Conservation (phyloP, 2,797 vertebrate species). For the Sparus aurata region DNA sequence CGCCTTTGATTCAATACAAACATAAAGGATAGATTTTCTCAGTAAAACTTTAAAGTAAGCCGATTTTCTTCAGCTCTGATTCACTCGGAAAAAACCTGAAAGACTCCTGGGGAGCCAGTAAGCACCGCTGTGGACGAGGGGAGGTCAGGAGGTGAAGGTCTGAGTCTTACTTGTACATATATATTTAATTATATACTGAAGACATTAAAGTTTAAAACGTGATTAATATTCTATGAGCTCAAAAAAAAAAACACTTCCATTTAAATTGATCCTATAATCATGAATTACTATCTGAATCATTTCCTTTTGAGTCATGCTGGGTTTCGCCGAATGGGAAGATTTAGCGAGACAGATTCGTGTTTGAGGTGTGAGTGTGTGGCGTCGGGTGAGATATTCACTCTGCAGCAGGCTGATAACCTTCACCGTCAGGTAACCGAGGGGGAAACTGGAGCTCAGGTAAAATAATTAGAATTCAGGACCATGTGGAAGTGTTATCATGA, state of each 20-base stretch:
- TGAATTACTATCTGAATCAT: background rate
- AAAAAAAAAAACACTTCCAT: background rate
- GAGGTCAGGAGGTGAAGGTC: background rate
- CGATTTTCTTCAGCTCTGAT: background rate
- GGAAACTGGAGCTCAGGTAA: background rate
- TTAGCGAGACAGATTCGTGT: constrained; percentile 2
- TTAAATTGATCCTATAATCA: background rate
- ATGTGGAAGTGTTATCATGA: background rate
- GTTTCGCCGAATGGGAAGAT: background rate
- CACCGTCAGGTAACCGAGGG: background rate
- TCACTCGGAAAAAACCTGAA: background rate
- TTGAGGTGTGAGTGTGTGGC: background rate
- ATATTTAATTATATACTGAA: background rate
- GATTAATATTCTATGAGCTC: background rate
- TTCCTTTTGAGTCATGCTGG: background rate
- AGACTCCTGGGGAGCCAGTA: background rate
- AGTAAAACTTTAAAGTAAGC: background rate
- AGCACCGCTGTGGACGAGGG: background rate
- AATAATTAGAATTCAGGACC: constrained; percentile 10
- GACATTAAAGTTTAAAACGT: constrained; percentile 6
- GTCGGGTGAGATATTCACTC: background rate
- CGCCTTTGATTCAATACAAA: constrained; percentile 15
- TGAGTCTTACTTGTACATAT: background rate
- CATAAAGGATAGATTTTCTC: background rate
- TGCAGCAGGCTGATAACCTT: background rate